Percentiles rank a stretch among this genome's conserved stretches.
Conservation (phyloP, 1,140 invertebrate species). For the Lepidurus arcticus region DNA sequence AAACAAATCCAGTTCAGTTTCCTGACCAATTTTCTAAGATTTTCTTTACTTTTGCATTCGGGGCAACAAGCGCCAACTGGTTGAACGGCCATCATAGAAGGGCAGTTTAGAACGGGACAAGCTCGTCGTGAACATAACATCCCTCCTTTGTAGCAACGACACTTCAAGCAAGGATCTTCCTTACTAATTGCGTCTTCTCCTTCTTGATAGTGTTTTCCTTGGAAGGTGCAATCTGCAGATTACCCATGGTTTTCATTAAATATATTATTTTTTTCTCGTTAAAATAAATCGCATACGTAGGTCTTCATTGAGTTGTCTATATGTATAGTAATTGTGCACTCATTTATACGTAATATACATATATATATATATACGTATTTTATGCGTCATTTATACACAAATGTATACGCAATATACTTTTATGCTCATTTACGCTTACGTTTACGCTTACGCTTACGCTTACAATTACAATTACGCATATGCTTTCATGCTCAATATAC, state of each 20-base stretch:
- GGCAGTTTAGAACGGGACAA: slow-evolving; percentile 76
- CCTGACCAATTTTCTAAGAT: slow-evolving; percentile 40
- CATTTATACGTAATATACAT: no score
- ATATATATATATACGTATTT: no score
- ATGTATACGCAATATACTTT: no score
- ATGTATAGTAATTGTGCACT: no score
- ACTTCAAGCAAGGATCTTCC: slow-evolving; percentile 80
- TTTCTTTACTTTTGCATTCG: slow-evolving; percentile 59
- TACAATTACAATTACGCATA: no score
- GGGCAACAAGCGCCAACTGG: slow-evolving; percentile 76
- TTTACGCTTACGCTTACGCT: no score
- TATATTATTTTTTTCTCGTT: background rate
- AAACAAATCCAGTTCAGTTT: slow-evolving; percentile 40
- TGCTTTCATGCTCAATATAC: no score
- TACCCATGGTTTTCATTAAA: background rate
- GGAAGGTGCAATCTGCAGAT: slow-evolving; percentile 35
- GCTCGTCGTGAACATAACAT: slow-evolving; percentile 74
- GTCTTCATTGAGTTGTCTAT: no score
- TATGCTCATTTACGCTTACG: no score
- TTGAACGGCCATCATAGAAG: slow-evolving; percentile 56
- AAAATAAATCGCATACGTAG: no score
- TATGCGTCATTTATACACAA: no score
- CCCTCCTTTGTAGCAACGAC: slow-evolving; percentile 65
- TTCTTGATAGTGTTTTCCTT: slow-evolving; percentile 50
- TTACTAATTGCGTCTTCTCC: slow-evolving; percentile 68